A percentile compares a stretch with the other conserved stretches of the same genome.
Conservation (phyloP, 2,113 vertebrate species). For the Saimiri boliviensis region DNA sequence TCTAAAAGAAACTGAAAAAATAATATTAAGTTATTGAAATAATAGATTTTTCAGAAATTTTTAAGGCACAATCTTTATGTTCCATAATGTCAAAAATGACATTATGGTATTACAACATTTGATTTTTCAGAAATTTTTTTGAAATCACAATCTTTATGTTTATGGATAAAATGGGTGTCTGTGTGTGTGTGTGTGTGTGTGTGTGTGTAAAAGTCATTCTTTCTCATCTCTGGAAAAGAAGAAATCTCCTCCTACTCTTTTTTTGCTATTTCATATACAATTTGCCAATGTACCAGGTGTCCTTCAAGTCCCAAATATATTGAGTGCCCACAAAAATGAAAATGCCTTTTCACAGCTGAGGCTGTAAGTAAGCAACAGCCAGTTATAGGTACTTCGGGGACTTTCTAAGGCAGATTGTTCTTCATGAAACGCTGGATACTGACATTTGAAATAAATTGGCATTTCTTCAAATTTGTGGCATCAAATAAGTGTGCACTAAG, state of each 20-base stretch:
- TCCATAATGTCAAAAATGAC: not conserved
- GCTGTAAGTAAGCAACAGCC: constrained; percentile 37
- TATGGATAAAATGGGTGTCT: not conserved
- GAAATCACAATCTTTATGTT: not conserved
- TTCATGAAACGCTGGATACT: constrained; percentile 29
- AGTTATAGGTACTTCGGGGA: constrained; percentile 8
- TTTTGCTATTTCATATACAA: not conserved
- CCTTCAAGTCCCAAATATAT: not conserved
- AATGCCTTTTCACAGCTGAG: constrained; percentile 33
- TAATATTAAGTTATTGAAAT: not conserved
- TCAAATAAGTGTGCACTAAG: constrained; percentile 8
- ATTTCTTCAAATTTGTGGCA: constrained; percentile 60
- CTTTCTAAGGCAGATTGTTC: constrained; percentile 45
- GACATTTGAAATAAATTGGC: constrained; percentile 68
- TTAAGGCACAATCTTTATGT: not conserved
- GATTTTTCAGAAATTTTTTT: not conserved
- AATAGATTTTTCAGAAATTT: not conserved
- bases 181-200: no score
- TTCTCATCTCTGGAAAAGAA: not conserved
- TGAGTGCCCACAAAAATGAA: constrained; percentile 56
- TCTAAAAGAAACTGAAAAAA: not conserved
- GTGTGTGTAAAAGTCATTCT: not conserved
- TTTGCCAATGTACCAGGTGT: not conserved
- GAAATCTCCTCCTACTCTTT: not conserved
- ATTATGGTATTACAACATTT: not conserved